Percentiles rank a stretch among this genome's conserved stretches.
Conservation (phyloP, 1,140 invertebrate genomes). For the Drosophila parvula region DNA sequence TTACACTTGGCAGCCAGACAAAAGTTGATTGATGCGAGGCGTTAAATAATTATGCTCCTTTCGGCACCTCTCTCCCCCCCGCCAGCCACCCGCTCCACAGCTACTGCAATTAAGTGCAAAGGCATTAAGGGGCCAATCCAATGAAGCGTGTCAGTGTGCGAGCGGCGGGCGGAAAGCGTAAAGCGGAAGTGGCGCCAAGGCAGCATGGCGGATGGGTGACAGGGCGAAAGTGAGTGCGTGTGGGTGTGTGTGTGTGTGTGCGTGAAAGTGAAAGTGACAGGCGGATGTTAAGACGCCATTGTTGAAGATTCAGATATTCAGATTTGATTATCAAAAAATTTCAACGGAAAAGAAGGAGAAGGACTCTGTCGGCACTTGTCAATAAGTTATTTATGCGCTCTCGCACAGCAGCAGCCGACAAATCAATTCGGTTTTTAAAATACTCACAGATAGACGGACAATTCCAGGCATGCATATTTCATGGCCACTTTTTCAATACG, state of each 20-base stretch:
- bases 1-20: constrained; percentile 58
- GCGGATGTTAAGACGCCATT: constrained; percentile 37
- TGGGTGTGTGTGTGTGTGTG: constrained; percentile 1
- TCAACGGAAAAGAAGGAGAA: constrained; percentile 4
- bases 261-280: constrained; percentile 27
- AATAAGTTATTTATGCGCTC: constrained; percentile 38
- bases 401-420: constrained; percentile 1
- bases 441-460: constrained; percentile 20
- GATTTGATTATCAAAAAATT: constrained; percentile 32
- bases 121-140: constrained; percentile 51
- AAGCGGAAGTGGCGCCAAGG: constrained; percentile 4
- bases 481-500: constrained; percentile 9
- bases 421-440: constrained; percentile 46
- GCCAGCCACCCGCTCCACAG: not conserved
- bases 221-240: not conserved
- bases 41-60: constrained; percentile 69
- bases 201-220: not conserved
- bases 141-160: constrained; percentile 36
- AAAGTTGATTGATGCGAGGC: constrained; percentile 66
- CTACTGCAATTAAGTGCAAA: constrained; percentile 44
- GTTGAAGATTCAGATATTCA: constrained; percentile 20
- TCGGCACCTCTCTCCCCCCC: constrained; percentile 5
- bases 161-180: constrained; percentile 6
- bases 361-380: constrained; percentile 15
- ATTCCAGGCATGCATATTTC: constrained; percentile 31